Evolutionary conservation across 1,140 invertebrate genomes (phyloP).

Genomic region (Megalonaias nervosa): DNA sequence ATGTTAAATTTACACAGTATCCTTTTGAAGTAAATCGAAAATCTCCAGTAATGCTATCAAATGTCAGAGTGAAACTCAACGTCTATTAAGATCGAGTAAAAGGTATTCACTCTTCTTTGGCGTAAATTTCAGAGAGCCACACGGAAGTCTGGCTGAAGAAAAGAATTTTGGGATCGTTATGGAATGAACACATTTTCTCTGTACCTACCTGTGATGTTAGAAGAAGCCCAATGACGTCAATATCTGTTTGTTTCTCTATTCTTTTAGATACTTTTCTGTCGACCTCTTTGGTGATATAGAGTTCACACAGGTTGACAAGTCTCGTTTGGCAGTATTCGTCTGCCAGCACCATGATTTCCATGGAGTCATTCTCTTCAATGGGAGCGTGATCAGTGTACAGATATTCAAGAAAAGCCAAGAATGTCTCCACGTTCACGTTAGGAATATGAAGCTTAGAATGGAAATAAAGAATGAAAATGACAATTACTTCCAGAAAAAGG

Average conservation of each 20-base stretch:
- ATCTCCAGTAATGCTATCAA: too few relatives aligned
- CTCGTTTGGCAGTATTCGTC: slow-evolving; percentile 61
- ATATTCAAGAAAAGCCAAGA: slow-evolving; percentile 63
- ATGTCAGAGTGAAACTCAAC: too few relatives aligned
- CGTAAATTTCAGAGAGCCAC: not conserved
- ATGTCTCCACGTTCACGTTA: slow-evolving; percentile 49
- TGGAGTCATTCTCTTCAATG: slow-evolving; percentile 57
- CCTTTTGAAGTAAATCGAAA: too few relatives aligned
- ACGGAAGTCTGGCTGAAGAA: not conserved
- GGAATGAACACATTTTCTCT: not conserved
- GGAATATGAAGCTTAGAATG: slow-evolving; percentile 47
- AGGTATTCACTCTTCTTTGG: too few relatives aligned
- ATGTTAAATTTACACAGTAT: too few relatives aligned
- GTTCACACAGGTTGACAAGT: slow-evolving; percentile 62
- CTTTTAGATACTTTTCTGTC: slow-evolving; percentile 53
- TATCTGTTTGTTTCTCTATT: slow-evolving; percentile 59
- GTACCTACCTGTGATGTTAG: slow-evolving; percentile 55
- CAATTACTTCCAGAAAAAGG: not conserved
- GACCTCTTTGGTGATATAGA: slow-evolving; percentile 67
- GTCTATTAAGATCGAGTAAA: too few relatives aligned
- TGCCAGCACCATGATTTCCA: slow-evolving; percentile 57
- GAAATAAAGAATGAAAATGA: slow-evolving; percentile 16
- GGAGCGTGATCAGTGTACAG: slow-evolving; percentile 67
- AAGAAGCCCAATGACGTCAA: slow-evolving; percentile 65
- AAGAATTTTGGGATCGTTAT: not conserved